Evolutionary conservation across 2,797 vertebrate genomes (phyloP).

Genomic region (Loriculus beryllinus): DNA sequence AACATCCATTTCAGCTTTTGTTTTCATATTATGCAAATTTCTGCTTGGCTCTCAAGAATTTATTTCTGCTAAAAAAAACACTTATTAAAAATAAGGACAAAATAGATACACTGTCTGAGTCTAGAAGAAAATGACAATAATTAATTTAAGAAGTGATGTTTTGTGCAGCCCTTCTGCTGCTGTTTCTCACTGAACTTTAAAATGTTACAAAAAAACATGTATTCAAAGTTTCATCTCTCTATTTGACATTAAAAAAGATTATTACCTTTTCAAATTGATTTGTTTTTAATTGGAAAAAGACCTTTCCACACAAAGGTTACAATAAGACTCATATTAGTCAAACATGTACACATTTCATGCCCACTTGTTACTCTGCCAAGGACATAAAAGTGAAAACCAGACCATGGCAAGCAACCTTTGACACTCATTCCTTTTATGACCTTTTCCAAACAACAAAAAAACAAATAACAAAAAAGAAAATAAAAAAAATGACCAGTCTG

Average conservation of each 20-base stretch:
- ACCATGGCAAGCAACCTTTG: background rate
- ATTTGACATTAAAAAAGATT: slow-evolving; percentile 52
- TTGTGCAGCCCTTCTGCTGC: background rate
- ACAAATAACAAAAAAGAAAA: background rate
- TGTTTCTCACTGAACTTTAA: slow-evolving; percentile 42
- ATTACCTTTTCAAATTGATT: slow-evolving; percentile 65
- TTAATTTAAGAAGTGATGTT: background rate
- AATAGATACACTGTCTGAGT: background rate
- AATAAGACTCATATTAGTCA: slow-evolving; percentile 24
- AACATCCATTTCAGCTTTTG: background rate
- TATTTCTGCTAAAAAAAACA: background rate
- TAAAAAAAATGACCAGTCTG: background rate
- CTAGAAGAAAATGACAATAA: background rate
- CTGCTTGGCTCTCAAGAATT: background rate
- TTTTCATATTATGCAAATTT: background rate
- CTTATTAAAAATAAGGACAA: background rate
- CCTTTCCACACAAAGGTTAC: slow-evolving; percentile 42
- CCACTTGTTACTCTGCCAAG: background rate
- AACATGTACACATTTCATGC: background rate
- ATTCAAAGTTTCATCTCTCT: background rate
- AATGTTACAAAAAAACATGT: background rate
- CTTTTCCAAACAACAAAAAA: background rate
- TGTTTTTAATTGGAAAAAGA: slow-evolving; percentile 58
- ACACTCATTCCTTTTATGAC: background rate
- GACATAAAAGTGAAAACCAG: background rate